Evolutionary conservation across 2,888 invertebrate species (phyloP).

Genomic region (Gnatocerus cornutus): DNA sequence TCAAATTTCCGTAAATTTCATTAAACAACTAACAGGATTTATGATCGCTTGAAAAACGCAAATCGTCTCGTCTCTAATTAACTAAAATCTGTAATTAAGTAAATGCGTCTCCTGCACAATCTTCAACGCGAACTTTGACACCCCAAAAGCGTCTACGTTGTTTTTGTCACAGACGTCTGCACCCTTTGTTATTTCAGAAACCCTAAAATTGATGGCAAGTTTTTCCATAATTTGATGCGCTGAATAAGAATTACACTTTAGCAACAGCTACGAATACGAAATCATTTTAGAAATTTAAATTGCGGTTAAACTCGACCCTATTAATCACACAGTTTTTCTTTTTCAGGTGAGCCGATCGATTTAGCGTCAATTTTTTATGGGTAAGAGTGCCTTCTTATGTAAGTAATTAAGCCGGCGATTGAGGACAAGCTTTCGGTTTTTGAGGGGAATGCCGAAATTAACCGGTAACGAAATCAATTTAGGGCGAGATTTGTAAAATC

Average conservation of each 20-base stretch:
- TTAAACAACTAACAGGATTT: too few species aligned
- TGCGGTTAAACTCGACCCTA: not conserved
- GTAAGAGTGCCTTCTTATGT: slow-evolving; percentile 25
- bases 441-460: slow-evolving; percentile 20
- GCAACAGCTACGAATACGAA: not conserved
- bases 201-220: slow-evolving; percentile 1
- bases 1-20: too few species aligned
- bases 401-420: slow-evolving; percentile 24
- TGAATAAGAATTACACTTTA: slow-evolving; percentile 13
- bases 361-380: slow-evolving; percentile 9
- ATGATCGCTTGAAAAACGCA: too few species aligned
- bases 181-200: not conserved
- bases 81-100: slow-evolving; percentile 46
- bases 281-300: slow-evolving; percentile 9
- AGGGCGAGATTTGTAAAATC: slow-evolving; percentile 5
- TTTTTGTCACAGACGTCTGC: not conserved
- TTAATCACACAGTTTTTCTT: slow-evolving; percentile 1
- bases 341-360: slow-evolving; percentile 14
- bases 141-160: not conserved
- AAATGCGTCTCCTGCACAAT: slow-evolving; percentile 25
- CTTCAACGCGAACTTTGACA: slow-evolving; percentile 30
- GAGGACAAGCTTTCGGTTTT: slow-evolving; percentile 34
- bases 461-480: slow-evolving; percentile 24
- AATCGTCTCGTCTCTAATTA: slow-evolving; percentile 40
- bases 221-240: slow-evolving; percentile 12